Evolutionary conservation across 2,113 vertebrate species (phyloP), one percentile per base, ranked within the genome.

Genomic region (Megaceryle torquata): DNA sequence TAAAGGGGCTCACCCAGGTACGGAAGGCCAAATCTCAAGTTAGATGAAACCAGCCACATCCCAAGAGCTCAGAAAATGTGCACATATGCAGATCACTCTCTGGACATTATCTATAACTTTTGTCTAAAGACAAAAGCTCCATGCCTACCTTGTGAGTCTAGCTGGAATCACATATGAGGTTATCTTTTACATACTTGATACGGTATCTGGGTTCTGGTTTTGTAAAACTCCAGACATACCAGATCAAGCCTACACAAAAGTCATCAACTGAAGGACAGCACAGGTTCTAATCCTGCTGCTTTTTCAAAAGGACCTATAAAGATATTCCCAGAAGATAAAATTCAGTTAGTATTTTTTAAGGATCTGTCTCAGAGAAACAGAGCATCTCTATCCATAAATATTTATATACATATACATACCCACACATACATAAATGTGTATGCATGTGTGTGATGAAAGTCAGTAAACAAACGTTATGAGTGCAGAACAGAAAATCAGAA

Each of bases 91-190:
- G n/a, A 46, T 57, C 14, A 50, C 26, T 50, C 44, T 76, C 57
- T 31, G 13, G 26, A 65, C 7, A 13, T 29, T 59, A 57, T n/a
- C 31, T 0, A 0, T 50, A 43, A 79, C 16, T 64, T 87, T 79
- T 74, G 29, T 53, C 74, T 72, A 53, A 9, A 91, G 31, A 43
- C n/a, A 89, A 41, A 60, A 89, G 18, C 16, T 65, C 53, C 1
- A 0, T 16, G 31, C 19, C 74, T 77, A 59, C 10, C 5, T 39
- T 56, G 29, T 57, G 77, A 86, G 7, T 28, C 50, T 72, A 74
- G 33, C 6, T 74, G 28, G 31, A 86, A 79, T 48, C 12, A 82
- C 76, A 35, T 26, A 53, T 5, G 11, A 82, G 11, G 26, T 39
- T 37, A 82, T 13, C 28, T 80, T 80, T 85, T 80, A 39, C 8